Evolutionary conservation across 2,797 vertebrate genomes (phyloP).

Genomic region (Anguilla marmorata): DNA sequence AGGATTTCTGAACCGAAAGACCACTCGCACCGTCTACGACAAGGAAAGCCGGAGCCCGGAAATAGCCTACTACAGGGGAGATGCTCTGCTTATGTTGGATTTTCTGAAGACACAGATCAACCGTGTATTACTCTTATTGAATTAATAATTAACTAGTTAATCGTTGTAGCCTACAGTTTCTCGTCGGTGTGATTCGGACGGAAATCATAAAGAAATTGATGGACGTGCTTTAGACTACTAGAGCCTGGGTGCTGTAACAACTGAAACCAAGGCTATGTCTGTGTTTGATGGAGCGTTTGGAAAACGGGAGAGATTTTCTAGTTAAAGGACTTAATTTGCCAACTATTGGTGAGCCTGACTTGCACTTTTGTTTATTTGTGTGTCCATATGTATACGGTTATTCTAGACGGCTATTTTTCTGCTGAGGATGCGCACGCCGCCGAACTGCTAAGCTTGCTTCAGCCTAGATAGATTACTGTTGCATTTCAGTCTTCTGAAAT

Average conservation of each 20-base stretch:
- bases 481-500: not conserved
- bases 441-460: not conserved
- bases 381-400: constrained; percentile 4
- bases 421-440: not conserved
- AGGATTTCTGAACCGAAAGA: constrained; percentile 29
- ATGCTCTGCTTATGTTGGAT: constrained; percentile 11
- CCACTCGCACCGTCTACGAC: constrained; percentile 27
- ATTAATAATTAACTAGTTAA: constrained; percentile 24
- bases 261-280: constrained; percentile 22
- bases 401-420: not conserved
- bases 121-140: not conserved
- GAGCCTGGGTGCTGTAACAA: constrained; percentile 29
- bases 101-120: not conserved
- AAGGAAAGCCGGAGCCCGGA: constrained; percentile 43
- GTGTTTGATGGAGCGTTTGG: constrained; percentile 34
- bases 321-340: constrained; percentile 16
- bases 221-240: constrained; percentile 23
- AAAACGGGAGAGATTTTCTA: constrained; percentile 9
- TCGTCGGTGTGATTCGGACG: not conserved
- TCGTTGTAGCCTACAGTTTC: not conserved
- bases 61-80: constrained; percentile 32
- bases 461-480: not conserved
- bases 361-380: constrained; percentile 27
- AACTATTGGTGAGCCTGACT: constrained; percentile 31
- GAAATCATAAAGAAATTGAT: constrained; percentile 21